Evolutionary conservation across 2,113 vertebrate species (phyloP).

Genomic region (Melanocharis versteri): DNA sequence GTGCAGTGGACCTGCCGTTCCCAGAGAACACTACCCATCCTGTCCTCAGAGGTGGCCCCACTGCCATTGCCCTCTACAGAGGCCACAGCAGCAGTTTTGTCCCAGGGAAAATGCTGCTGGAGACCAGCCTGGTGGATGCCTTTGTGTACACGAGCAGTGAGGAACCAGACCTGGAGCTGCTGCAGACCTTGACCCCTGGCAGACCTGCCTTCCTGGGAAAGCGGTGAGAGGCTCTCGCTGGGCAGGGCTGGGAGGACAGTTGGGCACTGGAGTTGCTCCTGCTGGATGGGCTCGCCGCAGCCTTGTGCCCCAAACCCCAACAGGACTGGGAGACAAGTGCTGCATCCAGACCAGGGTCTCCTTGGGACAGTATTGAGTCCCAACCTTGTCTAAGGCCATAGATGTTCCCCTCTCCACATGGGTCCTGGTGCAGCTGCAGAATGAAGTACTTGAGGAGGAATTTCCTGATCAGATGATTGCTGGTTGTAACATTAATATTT

Average conservation of each 20-base stretch:
- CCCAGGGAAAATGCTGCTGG: background rate
- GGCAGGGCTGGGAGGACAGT: background rate
- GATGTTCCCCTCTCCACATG: background rate
- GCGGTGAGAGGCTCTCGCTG: background rate
- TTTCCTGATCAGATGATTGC: background rate
- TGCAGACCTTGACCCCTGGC: constrained; percentile 72
- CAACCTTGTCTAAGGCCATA: background rate
- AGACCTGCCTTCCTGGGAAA: constrained; percentile 12
- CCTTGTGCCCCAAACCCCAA: background rate
- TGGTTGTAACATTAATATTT: background rate
- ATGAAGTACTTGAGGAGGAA: background rate
- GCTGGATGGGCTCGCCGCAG: background rate
- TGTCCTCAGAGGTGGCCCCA: background rate
- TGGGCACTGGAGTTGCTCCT: background rate
- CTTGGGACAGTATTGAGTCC: background rate
- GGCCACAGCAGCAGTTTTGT: constrained; percentile 1
- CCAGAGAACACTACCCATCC: background rate
- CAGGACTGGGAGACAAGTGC: background rate
- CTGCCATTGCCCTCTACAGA: constrained; percentile 10
- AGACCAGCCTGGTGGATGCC: constrained; percentile 72
- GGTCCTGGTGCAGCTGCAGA: background rate
- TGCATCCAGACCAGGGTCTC: background rate
- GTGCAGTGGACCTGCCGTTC: background rate
- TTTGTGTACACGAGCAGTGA: constrained; percentile 72
- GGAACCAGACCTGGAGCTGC: constrained; percentile 47